Evolutionary conservation across 2,888 invertebrate species (phyloP), one percentile per base, ranked within the genome.

Genomic region (Onthophagus sagittarius): DNA sequence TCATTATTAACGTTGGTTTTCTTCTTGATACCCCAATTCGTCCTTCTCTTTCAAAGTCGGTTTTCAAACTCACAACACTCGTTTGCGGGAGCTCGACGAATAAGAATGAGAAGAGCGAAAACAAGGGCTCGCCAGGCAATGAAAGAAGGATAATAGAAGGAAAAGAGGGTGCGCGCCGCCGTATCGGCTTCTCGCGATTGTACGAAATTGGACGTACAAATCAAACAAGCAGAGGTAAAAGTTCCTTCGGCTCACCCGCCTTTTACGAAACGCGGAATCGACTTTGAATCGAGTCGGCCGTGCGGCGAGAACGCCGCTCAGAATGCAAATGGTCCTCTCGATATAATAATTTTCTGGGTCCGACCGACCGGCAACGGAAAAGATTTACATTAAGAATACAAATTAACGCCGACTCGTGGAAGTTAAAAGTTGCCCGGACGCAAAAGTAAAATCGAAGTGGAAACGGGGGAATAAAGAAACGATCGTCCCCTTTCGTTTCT

Each of bases 321-420:
- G 75, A 74, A 75, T 75, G 74, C 71, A 75, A 75, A 75, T 74
- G 71, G 67, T 33, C 70, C 62, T 67, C 70, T 9, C 72, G 71
- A 71, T 75, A 73, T 72, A 72, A 75, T 75, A 75, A 75, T 72
- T 75, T 72, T 39, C 64, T 73, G 72, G 63, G 69, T 65, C 72
- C 71, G 39, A 53, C 39, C 39, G 39, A 53, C 39, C 39, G 39
- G 39, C 39, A 53, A 53, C 39, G 39, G 39, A 53, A 71, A 72
- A 71, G 74, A 75, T 75, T 75, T 73, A 69, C 73, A 73, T 73
- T 73, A 72, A 64, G 74, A 74, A 74, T 72, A 72, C 69, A 74
- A 74, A 74, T 73, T 39, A 39, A 67, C 39, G 39, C 39, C 39
- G 39, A 53, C 4, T 53, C 39, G 39, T 53, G 39, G 39, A 53